Evolutionary conservation across 2,888 invertebrate genomes (phyloP), one percentile per base, ranked within the genome.

Genomic region (Tridacna gigas): DNA sequence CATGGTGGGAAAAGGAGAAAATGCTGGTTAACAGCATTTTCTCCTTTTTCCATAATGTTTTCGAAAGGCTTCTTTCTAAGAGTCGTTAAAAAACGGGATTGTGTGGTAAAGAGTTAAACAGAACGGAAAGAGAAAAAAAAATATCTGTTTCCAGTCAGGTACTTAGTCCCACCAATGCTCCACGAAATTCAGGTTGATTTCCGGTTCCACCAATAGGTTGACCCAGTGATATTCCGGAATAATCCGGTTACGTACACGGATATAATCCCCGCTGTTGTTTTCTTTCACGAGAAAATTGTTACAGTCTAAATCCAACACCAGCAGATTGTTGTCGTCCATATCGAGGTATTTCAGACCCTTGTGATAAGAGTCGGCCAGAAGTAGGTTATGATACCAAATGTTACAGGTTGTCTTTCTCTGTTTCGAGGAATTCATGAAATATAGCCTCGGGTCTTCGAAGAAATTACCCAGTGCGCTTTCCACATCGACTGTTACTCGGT

Each of bases 161-260:
- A 20, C 3, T 71, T 37, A 71, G 45, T 71, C 71, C 71, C 71
- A 71, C 71, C 71, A 71, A 51, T 51, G 26, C 25, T 71, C 71
- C 12, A 71, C 71, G 20, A 12, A 71, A 15, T 47, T 25, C 13
- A 71, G 25, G 12, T 48, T 25, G 28, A 71, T 26, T 18, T 47
- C 47, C 11, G 22, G 20, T 13, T 71, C 71, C 18, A 71, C 15
- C 25, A 51, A 20, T 20, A 71, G 51, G 51, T 71, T 71, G 25
- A 71, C 71, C 71, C 71, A 71, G 15, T 71, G 71, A n/a, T 71
- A 71, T 51, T 71, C 71, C 51, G 71, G 71, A 26, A 71, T 71
- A 26, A 47, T 25, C 12, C 71, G 71, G n/a, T 71, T 71, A 12
- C 71, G 13, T 7, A 51, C 48, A 9, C 71, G 47, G 15, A 51